A percentile compares a stretch with the other conserved stretches of the same genome.
These are phyloP conservation scores for Zoroaster sp. DNA, from an alignment of 53 echinoderm and acorn worm genomes.

Conservation along the genomic window DNA sequence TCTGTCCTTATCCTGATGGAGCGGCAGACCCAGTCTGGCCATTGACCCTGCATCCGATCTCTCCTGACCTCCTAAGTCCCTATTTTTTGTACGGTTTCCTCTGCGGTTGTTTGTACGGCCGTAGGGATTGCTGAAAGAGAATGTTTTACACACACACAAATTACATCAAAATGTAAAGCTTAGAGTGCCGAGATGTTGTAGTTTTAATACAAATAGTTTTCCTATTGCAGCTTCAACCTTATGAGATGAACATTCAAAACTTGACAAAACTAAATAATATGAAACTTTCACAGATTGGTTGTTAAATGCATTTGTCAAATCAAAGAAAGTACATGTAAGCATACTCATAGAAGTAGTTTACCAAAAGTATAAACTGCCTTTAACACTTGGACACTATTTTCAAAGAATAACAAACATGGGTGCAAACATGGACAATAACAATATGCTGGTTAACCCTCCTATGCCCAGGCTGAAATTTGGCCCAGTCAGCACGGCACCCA, in stretches of 20 bases:
- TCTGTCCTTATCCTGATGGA: not conserved
- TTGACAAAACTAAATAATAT: not conserved
- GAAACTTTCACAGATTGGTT: not conserved
- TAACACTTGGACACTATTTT: too few relatives aligned
- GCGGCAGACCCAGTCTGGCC: conserved; percentile 44
- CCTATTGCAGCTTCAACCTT: not conserved
- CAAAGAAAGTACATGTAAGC: too few relatives aligned
- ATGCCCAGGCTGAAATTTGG: too few relatives aligned
- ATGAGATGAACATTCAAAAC: not conserved
- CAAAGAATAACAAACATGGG: too few relatives aligned
- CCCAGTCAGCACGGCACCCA: too few relatives aligned
- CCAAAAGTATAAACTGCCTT: too few relatives aligned
- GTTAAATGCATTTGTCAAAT: not conserved
- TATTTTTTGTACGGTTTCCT: not conserved
- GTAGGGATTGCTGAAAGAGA: conserved; percentile 44
- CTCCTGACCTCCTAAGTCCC: not conserved
- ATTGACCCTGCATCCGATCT: not conserved
- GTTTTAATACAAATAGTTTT: not conserved
- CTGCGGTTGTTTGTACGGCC: conserved; percentile 19
- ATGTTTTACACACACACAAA: not conserved
- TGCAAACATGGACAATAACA: too few relatives aligned
- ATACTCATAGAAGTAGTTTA: too few relatives aligned
- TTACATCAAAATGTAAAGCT: not conserved
- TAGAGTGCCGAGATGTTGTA: not conserved
- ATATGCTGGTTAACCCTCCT: too few relatives aligned